Evolutionary conservation across 2,797 vertebrate genomes (phyloP).

Genomic region (Lemur catta): DNA sequence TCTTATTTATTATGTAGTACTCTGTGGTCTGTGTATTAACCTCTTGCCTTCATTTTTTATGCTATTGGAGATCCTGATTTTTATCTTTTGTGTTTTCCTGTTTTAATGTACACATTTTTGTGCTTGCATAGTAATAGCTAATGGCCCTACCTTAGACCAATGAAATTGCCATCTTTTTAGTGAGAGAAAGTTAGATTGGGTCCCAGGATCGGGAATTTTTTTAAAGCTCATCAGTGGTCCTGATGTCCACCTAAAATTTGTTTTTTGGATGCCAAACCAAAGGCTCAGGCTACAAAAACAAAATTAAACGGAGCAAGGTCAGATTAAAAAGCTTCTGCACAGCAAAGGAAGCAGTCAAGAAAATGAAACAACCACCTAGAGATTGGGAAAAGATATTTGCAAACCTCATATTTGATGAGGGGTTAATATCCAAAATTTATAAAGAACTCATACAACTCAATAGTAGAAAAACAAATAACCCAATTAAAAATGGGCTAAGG

Average conservation of each 20-base stretch:
- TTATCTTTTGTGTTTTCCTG: neutral
- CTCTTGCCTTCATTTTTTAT: neutral
- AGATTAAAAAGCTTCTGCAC: neutral
- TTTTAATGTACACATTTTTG: neutral
- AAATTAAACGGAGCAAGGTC: neutral
- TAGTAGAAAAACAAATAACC: neutral
- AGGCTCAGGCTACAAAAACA: neutral
- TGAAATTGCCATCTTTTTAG: neutral
- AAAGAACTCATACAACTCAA: neutral
- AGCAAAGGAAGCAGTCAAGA: neutral
- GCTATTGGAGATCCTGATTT: neutral
- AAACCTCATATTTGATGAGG: neutral
- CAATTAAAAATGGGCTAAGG: neutral
- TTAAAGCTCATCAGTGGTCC: neutral
- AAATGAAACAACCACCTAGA: neutral
- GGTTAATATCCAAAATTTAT: neutral
- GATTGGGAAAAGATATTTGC: neutral
- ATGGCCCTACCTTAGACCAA: neutral
- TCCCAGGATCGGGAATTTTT: neutral
- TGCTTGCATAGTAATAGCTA: neutral
- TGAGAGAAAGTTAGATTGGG: neutral
- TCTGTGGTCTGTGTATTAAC: neutral
- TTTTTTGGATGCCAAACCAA: neutral
- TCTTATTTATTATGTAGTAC: neutral
- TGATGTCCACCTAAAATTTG: neutral